Evolutionary conservation across 2,888 invertebrate species (phyloP).

Genomic region (Thalpophila matura): DNA sequence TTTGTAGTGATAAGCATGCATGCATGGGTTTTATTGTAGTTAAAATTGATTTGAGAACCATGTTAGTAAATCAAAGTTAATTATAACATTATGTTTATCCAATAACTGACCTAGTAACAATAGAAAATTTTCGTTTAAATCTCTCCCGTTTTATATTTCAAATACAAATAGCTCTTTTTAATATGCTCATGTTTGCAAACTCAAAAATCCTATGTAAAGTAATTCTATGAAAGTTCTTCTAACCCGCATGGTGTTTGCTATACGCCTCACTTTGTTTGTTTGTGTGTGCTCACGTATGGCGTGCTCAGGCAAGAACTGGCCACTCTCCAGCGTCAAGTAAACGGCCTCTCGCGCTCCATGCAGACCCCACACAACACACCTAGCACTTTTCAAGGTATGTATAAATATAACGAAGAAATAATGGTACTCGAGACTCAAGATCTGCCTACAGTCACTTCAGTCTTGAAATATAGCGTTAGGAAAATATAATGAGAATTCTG

Average conservation of each 20-base stretch:
- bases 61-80: not conserved
- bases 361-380: constrained; percentile 76
- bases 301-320: constrained; percentile 93
- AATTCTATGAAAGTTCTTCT: not conserved
- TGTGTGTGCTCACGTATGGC: constrained; percentile 89
- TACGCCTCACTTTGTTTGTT: constrained; percentile 72
- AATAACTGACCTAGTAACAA: too few relatives aligned
- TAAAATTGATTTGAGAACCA: not conserved
- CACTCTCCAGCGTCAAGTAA: constrained; percentile 95
- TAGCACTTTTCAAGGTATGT: constrained; percentile 84
- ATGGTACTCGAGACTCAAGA: too few relatives aligned
- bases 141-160: too few relatives aligned
- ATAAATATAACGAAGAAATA: not conserved
- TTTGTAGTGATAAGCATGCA: constrained; percentile 19
- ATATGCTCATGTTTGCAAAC: not conserved
- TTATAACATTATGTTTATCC: too few relatives aligned
- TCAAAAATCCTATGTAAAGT: not conserved
- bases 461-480: too few relatives aligned
- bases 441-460: too few relatives aligned
- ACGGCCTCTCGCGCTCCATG: constrained; percentile 90
- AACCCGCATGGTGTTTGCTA: constrained; percentile 55
- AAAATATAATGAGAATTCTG: too few relatives aligned
- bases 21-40: constrained; percentile 19
- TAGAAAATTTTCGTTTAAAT: too few relatives aligned
- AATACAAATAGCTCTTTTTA: too few relatives aligned